phyloP scores from a whole-genome alignment of 1,140 invertebrate genomes.

The Linepithema humile region DNA sequence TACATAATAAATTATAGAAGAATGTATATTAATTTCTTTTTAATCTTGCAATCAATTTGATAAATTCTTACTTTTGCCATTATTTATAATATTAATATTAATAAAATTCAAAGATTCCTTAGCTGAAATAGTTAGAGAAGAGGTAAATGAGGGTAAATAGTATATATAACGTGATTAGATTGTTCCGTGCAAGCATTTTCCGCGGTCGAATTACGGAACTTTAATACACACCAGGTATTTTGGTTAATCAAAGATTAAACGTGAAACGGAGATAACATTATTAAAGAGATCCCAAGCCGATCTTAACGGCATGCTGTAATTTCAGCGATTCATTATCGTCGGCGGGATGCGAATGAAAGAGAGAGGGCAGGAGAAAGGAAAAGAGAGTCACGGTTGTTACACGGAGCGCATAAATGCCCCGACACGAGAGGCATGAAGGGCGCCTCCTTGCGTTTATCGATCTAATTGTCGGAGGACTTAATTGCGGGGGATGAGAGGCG shows the following conservation, averaged over 20 bases:
- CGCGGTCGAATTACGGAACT: not conserved
- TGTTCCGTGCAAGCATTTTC: not conserved
- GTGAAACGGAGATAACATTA: not conserved
- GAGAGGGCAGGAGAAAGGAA: not conserved
- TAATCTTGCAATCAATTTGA: not conserved
- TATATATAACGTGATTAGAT: not conserved
- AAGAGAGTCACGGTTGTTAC: slow-evolving; percentile 43
- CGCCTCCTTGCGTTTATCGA: slow-evolving; percentile 73
- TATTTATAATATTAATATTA: not conserved
- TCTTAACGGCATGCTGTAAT: slow-evolving; percentile 47
- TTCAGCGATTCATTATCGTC: slow-evolving; percentile 43
- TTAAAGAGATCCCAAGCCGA: slow-evolving; percentile 40
- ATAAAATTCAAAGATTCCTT: not conserved
- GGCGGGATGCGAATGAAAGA: slow-evolving; percentile 21
- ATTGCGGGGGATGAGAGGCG: slow-evolving; percentile 75
- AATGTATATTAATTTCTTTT: not conserved
- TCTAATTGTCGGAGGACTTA: slow-evolving; percentile 77
- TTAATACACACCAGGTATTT: not conserved
- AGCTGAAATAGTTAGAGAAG: not conserved
- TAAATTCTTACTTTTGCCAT: not conserved
- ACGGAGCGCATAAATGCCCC: slow-evolving; percentile 48
- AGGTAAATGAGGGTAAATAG: not conserved
- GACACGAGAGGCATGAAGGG: slow-evolving; percentile 30
- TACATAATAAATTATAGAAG: no score
- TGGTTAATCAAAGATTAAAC: slow-evolving; percentile 44